Evolutionary conservation across 2,888 invertebrate species (phyloP).

Genomic region (Emesis furor): DNA sequence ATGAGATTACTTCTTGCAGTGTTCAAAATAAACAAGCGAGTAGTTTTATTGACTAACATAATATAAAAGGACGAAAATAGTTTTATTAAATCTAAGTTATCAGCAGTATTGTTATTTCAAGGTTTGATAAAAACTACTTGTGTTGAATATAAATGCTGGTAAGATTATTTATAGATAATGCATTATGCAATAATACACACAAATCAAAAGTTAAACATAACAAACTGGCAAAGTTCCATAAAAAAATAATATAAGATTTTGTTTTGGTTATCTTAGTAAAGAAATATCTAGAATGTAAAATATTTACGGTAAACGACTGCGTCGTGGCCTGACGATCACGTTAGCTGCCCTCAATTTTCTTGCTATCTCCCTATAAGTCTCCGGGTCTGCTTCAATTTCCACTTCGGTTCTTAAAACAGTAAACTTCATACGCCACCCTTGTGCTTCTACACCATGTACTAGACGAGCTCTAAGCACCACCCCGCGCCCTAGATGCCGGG

Average conservation of each 20-base stretch:
- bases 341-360: slow-evolving; percentile 85
- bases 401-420: slow-evolving; percentile 87
- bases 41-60: too few species aligned
- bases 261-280: neutral
- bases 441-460: slow-evolving; percentile 86
- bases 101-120: slow-evolving; percentile 1
- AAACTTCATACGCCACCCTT: slow-evolving; percentile 89
- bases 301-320: slow-evolving; percentile 86
- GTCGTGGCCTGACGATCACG: slow-evolving; percentile 84
- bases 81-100: too few species aligned
- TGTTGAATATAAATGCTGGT: neutral
- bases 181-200: neutral
- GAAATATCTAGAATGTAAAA: slow-evolving; percentile 49
- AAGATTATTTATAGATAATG: slow-evolving; percentile 5
- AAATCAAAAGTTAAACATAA: neutral
- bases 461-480: slow-evolving; percentile 85
- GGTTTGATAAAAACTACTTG: neutral
- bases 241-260: neutral
- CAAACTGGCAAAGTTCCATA: neutral
- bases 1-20: too few species aligned
- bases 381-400: slow-evolving; percentile 87
- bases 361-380: slow-evolving; percentile 85
- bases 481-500: slow-evolving; percentile 85
- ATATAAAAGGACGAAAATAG: too few species aligned
- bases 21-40: too few species aligned